Evolutionary conservation across 2,797 vertebrate genomes (phyloP).

Genomic region (Gorsachius magnificus): DNA sequence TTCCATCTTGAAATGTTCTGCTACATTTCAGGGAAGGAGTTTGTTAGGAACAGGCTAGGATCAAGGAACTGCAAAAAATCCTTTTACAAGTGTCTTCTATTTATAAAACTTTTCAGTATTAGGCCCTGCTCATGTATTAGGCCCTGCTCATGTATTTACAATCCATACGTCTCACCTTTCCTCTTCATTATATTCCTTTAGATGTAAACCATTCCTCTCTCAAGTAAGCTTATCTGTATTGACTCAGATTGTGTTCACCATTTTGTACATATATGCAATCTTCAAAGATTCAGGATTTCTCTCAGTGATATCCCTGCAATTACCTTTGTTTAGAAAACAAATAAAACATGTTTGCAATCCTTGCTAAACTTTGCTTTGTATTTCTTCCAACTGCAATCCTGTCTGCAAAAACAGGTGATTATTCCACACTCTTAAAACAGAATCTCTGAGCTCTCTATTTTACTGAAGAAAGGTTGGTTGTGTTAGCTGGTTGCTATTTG

Average conservation of each 20-base stretch:
- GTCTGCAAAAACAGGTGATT: not conserved
- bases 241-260: not conserved
- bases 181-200: not conserved
- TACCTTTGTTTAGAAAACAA: not conserved
- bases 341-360: not conserved
- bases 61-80: not conserved
- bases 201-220: not conserved
- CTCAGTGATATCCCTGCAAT: not conserved
- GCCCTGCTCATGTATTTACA: not conserved
- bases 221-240: not conserved
- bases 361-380: not conserved
- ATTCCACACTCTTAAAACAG: not conserved
- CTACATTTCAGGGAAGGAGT: not conserved
- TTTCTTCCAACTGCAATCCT: not conserved
- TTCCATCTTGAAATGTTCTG: not conserved
- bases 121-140: not conserved
- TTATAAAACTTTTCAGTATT: not conserved
- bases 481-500: not conserved
- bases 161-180: not conserved
- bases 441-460: not conserved
- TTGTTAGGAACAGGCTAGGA: not conserved
- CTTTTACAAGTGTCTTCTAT: not conserved
- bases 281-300: not conserved
- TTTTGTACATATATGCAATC: not conserved
- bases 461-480: rapidly evolving